Percentiles rank a stretch among this genome's conserved stretches.
These are phyloP conservation scores for Stratiomys singularior DNA, from an alignment of 2,888 invertebrate genomes.

Conservation along the genomic window DNA sequence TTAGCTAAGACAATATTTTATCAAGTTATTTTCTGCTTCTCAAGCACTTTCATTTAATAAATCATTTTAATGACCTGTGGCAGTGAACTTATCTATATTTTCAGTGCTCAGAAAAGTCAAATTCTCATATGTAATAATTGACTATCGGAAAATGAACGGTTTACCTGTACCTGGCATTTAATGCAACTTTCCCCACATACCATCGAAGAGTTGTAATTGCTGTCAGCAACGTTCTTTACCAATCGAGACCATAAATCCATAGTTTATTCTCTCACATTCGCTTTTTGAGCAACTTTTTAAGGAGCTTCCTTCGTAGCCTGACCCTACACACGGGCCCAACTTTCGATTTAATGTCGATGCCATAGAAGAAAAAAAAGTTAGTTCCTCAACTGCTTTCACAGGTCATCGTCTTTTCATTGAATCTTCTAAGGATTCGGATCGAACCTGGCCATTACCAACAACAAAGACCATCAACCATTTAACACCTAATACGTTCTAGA, in stretches of 20 bases:
- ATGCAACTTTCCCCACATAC: neutral
- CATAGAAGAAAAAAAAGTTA: conserved; percentile 38
- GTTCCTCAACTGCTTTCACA: neutral
- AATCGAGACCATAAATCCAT: conserved; percentile 16
- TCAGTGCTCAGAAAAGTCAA: neutral
- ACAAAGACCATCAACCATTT: neutral
- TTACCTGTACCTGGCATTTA: conserved; percentile 16
- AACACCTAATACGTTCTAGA: conserved; percentile 4
- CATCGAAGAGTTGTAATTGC: conserved; percentile 43
- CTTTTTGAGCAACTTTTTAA: neutral
- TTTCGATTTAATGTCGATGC: conserved; percentile 22
- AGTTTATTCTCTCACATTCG: neutral
- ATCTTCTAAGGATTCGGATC: neutral
- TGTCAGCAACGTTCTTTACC: conserved; percentile 36
- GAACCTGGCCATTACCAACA: conserved; percentile 4
- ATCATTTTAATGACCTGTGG: neutral
- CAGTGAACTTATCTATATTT: neutral
- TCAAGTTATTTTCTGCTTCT: neutral
- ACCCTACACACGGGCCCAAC: conserved; percentile 9
- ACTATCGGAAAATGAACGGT: neutral
- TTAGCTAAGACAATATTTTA: too few relatives aligned
- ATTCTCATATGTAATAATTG: neutral
- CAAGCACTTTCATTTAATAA: neutral
- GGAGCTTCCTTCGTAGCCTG: neutral
- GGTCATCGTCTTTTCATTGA: conserved; percentile 13